Percentiles rank a stretch among this genome's conserved stretches.
Evolutionary conservation across 2,797 vertebrate genomes (phyloP).

Genomic region (Hoplostethus mediterraneus): DNA sequence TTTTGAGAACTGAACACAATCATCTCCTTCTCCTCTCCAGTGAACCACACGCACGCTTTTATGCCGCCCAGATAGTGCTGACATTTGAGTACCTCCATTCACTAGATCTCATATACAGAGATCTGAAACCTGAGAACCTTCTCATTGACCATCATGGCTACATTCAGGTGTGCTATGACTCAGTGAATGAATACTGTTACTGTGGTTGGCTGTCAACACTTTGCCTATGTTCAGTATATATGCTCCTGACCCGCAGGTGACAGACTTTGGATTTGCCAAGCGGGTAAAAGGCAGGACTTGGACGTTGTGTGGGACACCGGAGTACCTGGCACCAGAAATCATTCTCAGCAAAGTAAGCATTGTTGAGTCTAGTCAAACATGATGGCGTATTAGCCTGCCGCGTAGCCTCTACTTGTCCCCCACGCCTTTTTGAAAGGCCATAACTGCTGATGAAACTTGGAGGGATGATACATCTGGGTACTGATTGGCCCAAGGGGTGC

Average conservation of each 20-base stretch:
- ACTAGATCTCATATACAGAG: slow-evolving; percentile 99
- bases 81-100: slow-evolving; percentile 99
- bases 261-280: slow-evolving; percentile 96
- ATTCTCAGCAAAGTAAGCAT: slow-evolving; percentile 97
- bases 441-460: too few species aligned
- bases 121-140: slow-evolving; percentile 99
- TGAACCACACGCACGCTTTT: slow-evolving; percentile 98
- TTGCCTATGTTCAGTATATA: background rate
- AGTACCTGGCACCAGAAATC: slow-evolving; percentile 99
- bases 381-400: too few species aligned
- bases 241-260: slow-evolving; percentile 75
- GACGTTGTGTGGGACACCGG: slow-evolving; percentile 99
- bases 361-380: background rate
- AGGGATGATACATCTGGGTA: too few species aligned
- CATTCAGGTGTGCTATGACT: slow-evolving; percentile 90
- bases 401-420: too few species aligned
- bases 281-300: slow-evolving; percentile 99
- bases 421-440: too few species aligned
- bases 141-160: slow-evolving; percentile 99
- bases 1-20: background rate
- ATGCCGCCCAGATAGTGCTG: slow-evolving; percentile 99
- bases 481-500: too few species aligned
- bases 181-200: background rate
- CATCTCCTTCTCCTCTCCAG: slow-evolving; percentile 73
- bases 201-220: background rate